phyloP scores from a whole-genome alignment of 2,888 invertebrate genomes.

The Eupelmus urozonus region DNA sequence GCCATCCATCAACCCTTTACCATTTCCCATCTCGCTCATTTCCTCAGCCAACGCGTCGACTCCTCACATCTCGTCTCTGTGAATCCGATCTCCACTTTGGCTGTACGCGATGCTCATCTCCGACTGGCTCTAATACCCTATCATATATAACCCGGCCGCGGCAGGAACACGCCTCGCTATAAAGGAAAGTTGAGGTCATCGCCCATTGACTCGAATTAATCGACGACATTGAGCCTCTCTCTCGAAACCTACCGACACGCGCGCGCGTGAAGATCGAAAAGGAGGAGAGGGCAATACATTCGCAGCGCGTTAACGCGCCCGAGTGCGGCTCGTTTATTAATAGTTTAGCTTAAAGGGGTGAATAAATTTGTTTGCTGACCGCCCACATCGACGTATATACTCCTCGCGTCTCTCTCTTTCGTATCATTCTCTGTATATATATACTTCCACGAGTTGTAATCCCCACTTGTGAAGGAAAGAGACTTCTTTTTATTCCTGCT shows the following conservation, averaged over 20 bases:
- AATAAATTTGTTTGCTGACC: constrained; percentile 66
- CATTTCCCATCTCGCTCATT: constrained; percentile 6
- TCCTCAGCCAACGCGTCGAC: neutral
- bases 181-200: constrained; percentile 49
- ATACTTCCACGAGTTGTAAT: constrained; percentile 27
- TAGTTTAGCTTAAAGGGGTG: constrained; percentile 66
- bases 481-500: constrained; percentile 31
- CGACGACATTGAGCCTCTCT: constrained; percentile 45
- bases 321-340: constrained; percentile 64
- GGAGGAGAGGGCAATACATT: constrained; percentile 19
- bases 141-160: constrained; percentile 38
- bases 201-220: constrained; percentile 54
- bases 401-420: constrained; percentile 1
- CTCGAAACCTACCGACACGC: neutral
- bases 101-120: no score
- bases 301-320: constrained; percentile 44
- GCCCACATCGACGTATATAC: constrained; percentile 63
- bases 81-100: constrained; percentile 23
- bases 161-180: constrained; percentile 31
- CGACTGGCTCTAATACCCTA: constrained; percentile 43
- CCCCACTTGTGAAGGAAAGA: constrained; percentile 43
- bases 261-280: neutral
- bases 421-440: neutral
- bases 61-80: neutral
- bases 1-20: no score